These are phyloP conservation scores for Stenopsyche tienmushanensis DNA, from an alignment of 1,140 invertebrate genomes.

Conservation along the genomic window DNA sequence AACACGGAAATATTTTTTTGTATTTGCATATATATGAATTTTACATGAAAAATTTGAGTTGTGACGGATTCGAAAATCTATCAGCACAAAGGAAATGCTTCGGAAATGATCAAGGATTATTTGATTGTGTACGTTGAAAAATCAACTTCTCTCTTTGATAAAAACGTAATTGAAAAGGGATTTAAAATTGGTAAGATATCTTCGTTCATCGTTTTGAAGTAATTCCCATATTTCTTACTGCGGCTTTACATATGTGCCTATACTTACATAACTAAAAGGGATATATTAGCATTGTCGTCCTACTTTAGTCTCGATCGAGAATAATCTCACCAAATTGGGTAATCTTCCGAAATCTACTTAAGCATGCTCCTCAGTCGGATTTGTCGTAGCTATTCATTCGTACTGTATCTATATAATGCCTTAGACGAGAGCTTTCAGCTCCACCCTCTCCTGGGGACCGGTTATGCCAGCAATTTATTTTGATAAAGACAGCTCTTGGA, in stretches of 20 bases:
- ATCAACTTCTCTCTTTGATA: too few relatives aligned
- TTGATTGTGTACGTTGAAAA: too few relatives aligned
- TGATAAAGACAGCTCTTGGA: conserved; percentile 4
- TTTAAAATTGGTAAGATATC: not conserved
- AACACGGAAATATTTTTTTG: too few relatives aligned
- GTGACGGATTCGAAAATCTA: too few relatives aligned
- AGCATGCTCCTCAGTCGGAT: conserved; percentile 1
- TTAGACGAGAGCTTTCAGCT: conserved; percentile 1
- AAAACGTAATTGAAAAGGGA: too few relatives aligned
- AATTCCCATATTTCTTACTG: not conserved
- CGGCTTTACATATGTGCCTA: not conserved
- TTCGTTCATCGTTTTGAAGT: not conserved
- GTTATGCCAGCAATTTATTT: conserved; percentile 13
- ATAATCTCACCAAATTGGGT: conserved; percentile 22
- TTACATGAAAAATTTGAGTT: too few relatives aligned
- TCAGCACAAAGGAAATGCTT: too few relatives aligned
- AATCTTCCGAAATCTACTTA: conserved; percentile 19
- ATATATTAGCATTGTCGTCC: conserved; percentile 7
- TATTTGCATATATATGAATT: too few relatives aligned
- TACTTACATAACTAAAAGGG: not conserved
- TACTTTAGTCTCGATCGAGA: not conserved
- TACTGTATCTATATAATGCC: conserved; percentile 2
- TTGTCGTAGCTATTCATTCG: not conserved
- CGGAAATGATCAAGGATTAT: too few relatives aligned
- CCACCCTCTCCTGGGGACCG: conserved; percentile 4